Base-by-base conservation (phyloP, 2,113 vertebrate genomes). In the Shinisaurus crocodilurus region DNA sequence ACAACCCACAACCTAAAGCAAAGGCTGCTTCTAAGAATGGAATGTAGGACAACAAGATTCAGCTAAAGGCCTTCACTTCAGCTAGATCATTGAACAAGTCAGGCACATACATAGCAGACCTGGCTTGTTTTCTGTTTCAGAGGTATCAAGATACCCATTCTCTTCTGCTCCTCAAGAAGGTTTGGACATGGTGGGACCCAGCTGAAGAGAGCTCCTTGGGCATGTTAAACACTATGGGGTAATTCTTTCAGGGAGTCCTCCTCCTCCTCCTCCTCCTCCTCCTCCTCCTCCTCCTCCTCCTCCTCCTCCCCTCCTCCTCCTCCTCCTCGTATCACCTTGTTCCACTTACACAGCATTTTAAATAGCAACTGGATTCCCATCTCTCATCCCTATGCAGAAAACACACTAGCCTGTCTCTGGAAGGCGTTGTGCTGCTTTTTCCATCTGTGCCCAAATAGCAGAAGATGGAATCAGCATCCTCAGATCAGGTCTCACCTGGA, bases 291-390 rank as follows among this genome's bases (percentile, higher is more conserved):
- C n/a, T 43, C 67, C 60, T 75, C 93, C 74, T 37, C 5, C 20
- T 75, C 45, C 0, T 0, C 0, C 57, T 13, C 29, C n/a, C 0
- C n/a, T 43, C 67, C 60, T 75, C 93, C 74, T 37, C 5, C 20
- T 75, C 45, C 0, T 0, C 0, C 57, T 13, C 29, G n/a, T n/a
- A n/a, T 40, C 10, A 45, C 25, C 8, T 86, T 37, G 32, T 65
- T 37, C 20, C 8, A 7, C 40, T 85, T 67, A 20, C 8, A 27
- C 12, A 29, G 57, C 0, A 0, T 80, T 87, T 87, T 85, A 72
- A 70, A 65, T 50, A 40, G 0, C 0, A 3, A 0, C 0, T 32
- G 37, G 32, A 32, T 72, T 72, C 0, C 0, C 80, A 82, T 54
- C 29, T 74, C 0, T 13, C 10, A 75, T 63, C 63, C 76, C 85